Percentiles rank a stretch among this genome's conserved stretches.
Evolutionary conservation across 2,888 invertebrate genomes (phyloP).

Genomic region (Rhagophthalmus giganteus): DNA sequence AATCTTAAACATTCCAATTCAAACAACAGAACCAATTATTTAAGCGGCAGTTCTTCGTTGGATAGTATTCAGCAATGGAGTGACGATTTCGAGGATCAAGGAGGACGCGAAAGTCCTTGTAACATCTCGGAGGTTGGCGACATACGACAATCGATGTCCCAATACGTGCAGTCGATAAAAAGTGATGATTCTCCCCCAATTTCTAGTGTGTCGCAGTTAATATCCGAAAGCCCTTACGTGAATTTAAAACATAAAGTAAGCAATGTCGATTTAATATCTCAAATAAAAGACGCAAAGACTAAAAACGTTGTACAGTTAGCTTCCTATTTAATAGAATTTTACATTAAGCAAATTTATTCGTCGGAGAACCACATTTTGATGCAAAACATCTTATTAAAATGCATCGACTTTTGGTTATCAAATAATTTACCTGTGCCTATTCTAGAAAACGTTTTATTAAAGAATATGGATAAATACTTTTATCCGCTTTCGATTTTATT

Average conservation of each 20-base stretch:
- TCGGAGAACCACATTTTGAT: conserved; percentile 56
- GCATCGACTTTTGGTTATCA: conserved; percentile 55
- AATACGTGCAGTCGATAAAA: conserved; percentile 51
- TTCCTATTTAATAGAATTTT: conserved; percentile 52
- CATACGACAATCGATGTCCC: conserved; percentile 49
- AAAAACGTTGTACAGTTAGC: conserved; percentile 49
- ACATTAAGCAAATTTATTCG: conserved; percentile 51
- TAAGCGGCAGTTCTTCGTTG: conserved; percentile 53
- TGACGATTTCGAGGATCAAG: conserved; percentile 53
- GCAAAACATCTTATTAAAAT: conserved; percentile 55
- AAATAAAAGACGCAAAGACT: conserved; percentile 46
- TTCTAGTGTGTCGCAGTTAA: conserved; percentile 46
- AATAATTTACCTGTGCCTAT: conserved; percentile 51
- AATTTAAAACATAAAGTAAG: conserved; percentile 27
- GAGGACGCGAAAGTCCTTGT: conserved; percentile 54
- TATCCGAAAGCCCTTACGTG: conserved; percentile 30
- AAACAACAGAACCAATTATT: conserved; percentile 35
- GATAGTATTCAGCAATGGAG: conserved; percentile 55
- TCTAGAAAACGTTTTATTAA: conserved; percentile 52
- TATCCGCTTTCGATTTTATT: conserved; percentile 54
- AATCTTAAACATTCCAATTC: conserved; percentile 33
- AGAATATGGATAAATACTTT: conserved; percentile 56
- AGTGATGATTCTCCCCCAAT: conserved; percentile 45
- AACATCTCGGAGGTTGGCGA: conserved; percentile 48
- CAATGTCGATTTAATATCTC: conserved; percentile 34